These are phyloP conservation scores for Sebastes hopkinsi DNA, from an alignment of 2,797 vertebrate species.

Conservation along the genomic window DNA sequence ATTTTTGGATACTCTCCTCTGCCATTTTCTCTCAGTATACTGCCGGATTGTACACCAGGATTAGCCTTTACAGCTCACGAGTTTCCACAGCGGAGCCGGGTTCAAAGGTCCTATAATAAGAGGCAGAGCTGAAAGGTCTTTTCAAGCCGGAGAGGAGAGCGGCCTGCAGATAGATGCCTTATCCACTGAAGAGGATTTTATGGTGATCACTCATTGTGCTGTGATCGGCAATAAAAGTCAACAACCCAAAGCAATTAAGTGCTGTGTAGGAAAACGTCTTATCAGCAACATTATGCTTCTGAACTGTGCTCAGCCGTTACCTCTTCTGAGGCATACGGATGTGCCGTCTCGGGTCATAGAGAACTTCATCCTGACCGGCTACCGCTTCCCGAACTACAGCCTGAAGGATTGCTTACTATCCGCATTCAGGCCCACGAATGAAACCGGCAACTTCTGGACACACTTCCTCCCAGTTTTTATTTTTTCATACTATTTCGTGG, in stretches of 20 bases:
- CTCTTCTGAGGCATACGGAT: conserved; percentile 81
- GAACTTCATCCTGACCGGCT: conserved; percentile 86
- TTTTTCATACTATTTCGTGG: conserved; percentile 79
- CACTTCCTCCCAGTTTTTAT: conserved; percentile 86
- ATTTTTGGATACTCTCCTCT: not conserved
- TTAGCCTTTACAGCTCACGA: not conserved
- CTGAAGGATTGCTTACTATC: conserved; percentile 82
- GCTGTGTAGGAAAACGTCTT: not conserved
- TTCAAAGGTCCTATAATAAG: conserved; percentile 27
- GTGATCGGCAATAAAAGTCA: conserved; percentile 4
- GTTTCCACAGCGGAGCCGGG: not conserved
- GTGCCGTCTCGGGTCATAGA: conserved; percentile 82
- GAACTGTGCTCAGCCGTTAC: conserved; percentile 58
- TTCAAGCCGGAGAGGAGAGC: not conserved
- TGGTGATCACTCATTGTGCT: not conserved
- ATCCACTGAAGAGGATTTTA: not conserved
- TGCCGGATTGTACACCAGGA: not conserved
- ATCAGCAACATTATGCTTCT: conserved; percentile 64
- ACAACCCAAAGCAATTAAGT: conserved; percentile 24
- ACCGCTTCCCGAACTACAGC: conserved; percentile 86
- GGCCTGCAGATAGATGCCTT: conserved; percentile 23
- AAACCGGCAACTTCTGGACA: conserved; percentile 88
- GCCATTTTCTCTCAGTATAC: not conserved
- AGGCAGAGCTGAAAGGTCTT: not conserved
- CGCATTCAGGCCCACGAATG: conserved; percentile 86